phyloP scores from a whole-genome alignment of 2,888 invertebrate species.

The Sminthurides aquaticus region DNA sequence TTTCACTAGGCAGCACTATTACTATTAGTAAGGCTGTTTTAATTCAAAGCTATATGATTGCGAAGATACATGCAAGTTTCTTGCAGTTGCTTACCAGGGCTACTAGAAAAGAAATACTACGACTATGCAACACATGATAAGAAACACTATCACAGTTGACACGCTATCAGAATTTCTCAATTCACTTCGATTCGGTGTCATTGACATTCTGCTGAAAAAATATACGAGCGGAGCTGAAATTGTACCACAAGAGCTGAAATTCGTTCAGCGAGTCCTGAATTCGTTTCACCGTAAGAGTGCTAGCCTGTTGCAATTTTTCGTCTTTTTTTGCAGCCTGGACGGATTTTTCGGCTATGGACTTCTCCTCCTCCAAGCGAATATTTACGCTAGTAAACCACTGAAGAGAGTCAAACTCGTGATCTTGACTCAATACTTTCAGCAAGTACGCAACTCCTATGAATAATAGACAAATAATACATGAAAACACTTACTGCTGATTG shows the following conservation, averaged over 20 bases:
- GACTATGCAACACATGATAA: no score
- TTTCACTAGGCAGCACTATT: no score
- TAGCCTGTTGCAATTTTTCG: slow-evolving; percentile 83
- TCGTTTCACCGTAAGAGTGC: slow-evolving; percentile 78
- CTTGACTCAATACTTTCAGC: slow-evolving; percentile 79
- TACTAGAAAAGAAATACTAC: no score
- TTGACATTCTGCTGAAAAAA: slow-evolving; percentile 77
- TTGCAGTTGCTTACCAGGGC: no score
- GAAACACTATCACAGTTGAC: no score
- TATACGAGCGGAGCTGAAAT: slow-evolving; percentile 86
- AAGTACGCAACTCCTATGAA: slow-evolving; percentile 72
- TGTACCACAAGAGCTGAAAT: slow-evolving; percentile 82
- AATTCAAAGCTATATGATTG: no score
- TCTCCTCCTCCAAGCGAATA: slow-evolving; percentile 31
- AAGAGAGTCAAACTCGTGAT: slow-evolving; percentile 75
- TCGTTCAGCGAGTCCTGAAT: slow-evolving; percentile 58
- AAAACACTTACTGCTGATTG: neutral
- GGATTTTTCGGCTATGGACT: slow-evolving; percentile 42
- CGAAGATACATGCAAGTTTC: no score
- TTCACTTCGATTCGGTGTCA: no score
- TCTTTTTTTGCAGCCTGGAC: slow-evolving; percentile 54
- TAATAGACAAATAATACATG: neutral
- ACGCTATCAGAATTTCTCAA: no score
- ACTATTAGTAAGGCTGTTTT: no score
- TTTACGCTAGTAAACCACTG: slow-evolving; percentile 70